Evolutionary conservation across 2,888 invertebrate species (phyloP), one percentile per base, ranked within the genome.

Genomic region (Amphipyra tragopoginis): DNA sequence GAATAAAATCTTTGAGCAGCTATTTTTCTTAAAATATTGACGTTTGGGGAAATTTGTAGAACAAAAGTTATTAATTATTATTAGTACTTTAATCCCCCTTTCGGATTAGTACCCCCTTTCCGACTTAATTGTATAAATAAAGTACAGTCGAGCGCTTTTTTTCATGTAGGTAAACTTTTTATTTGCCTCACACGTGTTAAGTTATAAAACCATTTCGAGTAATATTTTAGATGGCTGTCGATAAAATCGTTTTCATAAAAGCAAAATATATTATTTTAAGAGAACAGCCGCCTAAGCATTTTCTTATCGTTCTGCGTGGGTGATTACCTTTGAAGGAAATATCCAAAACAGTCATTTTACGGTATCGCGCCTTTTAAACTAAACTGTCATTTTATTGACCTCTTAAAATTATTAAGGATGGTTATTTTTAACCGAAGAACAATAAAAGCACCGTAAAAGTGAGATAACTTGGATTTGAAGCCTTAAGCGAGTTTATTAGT

Each of bases 281-380:
- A 47, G 40, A 38, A 47, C 11, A 40, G 39, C 65, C 49, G 36
- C 42, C 10, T 48, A 65, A 65, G 34, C 9, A 47, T 51, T 48
- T 29, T 40, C 38, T 5, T 39, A 11, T 57, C 26, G 48, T 36
- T n/a, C 6, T 10, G 65, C 42, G 77, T 79, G 63, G 77, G 79
- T 29, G 65, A 59, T 48, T 36, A 33, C 76, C 58, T 43, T 64
- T 56, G 26, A 55, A 47, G 78, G 68, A 66, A 14, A 11, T 44
- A 13, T 15, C 68, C 72, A 62, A 62, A 75, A 52, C 34, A 49
- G 72, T 61, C 29, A 49, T 51, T 86, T 85, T 84, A 86, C 76
- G 80, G 80, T 80, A 72, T 77, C 76, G 53, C 54, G 64, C 72
- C 72, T 76, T 74, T 70, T 72, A 62, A 7, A 59, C 51, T 42